These are phyloP conservation scores for Actinia equina DNA, from an alignment of 64 coral and sea anemone species.

Conservation along the genomic window DNA sequence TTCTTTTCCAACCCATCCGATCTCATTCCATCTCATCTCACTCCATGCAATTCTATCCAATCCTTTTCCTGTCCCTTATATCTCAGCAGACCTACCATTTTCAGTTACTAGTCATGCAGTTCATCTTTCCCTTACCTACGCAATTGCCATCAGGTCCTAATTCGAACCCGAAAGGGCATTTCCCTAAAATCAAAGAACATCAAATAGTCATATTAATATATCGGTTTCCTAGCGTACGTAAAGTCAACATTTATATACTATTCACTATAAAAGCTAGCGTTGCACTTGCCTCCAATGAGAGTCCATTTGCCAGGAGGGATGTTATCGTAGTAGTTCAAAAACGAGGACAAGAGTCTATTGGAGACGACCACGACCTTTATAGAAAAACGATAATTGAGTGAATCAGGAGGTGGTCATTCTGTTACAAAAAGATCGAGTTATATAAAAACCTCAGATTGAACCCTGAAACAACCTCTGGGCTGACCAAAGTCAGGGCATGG, in stretches of 20 bases:
- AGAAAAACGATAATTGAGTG: not conserved
- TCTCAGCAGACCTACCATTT: too few relatives aligned
- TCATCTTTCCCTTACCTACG: not conserved
- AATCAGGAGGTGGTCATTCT: too few relatives aligned
- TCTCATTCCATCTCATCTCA: too few relatives aligned
- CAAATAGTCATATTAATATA: not conserved
- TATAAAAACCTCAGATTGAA: too few relatives aligned
- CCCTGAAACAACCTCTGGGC: too few relatives aligned
- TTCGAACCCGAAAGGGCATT: not conserved
- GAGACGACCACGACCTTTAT: not conserved
- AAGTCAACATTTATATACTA: too few relatives aligned
- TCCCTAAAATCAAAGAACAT: not conserved
- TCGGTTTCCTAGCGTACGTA: not conserved
- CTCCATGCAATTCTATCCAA: too few relatives aligned
- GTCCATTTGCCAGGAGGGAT: not conserved
- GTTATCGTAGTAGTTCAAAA: not conserved
- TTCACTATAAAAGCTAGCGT: too few relatives aligned
- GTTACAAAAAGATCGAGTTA: too few relatives aligned
- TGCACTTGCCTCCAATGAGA: not conserved
- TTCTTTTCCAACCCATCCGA: not conserved
- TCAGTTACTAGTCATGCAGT: too few relatives aligned
- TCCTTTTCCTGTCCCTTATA: too few relatives aligned
- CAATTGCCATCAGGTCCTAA: not conserved
- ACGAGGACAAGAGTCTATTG: not conserved
- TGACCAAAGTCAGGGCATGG: too few relatives aligned